Conservation (phyloP, 2,888 invertebrate species). For the Euproctis similis region DNA sequence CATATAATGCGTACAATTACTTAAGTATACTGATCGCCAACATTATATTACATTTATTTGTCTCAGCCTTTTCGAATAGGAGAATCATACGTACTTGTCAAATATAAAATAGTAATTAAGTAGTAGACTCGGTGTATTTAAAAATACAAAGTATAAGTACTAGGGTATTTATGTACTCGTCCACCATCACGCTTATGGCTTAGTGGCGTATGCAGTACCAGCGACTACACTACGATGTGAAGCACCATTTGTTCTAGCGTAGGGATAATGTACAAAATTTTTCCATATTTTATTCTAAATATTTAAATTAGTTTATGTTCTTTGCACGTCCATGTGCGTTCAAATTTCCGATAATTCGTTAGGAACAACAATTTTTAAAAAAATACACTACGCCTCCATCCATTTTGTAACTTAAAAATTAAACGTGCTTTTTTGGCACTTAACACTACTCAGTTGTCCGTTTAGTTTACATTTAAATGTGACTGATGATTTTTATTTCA, state of each 20-base stretch:
- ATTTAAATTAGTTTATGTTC: slow-evolving; percentile 55
- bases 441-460: slow-evolving; percentile 48
- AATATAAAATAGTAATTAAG: slow-evolving; percentile 71
- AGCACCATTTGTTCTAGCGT: slow-evolving; percentile 77
- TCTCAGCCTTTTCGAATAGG: slow-evolving; percentile 75
- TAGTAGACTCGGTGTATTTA: slow-evolving; percentile 64
- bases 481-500: too few species aligned
- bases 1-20: slow-evolving; percentile 42
- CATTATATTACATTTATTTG: slow-evolving; percentile 60
- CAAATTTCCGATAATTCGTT: slow-evolving; percentile 64
- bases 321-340: slow-evolving; percentile 54
- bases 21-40: slow-evolving; percentile 58
- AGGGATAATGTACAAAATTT: slow-evolving; percentile 74
- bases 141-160: slow-evolving; percentile 50
- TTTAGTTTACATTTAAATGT: slow-evolving; percentile 19
- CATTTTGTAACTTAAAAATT: slow-evolving; percentile 58
- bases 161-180: slow-evolving; percentile 19
- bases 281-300: slow-evolving; percentile 64
- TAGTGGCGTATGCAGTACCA: slow-evolving; percentile 22
- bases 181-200: slow-evolving; percentile 5
- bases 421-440: slow-evolving; percentile 70
- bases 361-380: slow-evolving; percentile 73
- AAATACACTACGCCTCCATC: slow-evolving; percentile 65
- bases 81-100: slow-evolving; percentile 66
- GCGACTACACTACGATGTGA: slow-evolving; percentile 64